Evolutionary conservation across 2,888 invertebrate species (phyloP).

Genomic region (Tipula unca): DNA sequence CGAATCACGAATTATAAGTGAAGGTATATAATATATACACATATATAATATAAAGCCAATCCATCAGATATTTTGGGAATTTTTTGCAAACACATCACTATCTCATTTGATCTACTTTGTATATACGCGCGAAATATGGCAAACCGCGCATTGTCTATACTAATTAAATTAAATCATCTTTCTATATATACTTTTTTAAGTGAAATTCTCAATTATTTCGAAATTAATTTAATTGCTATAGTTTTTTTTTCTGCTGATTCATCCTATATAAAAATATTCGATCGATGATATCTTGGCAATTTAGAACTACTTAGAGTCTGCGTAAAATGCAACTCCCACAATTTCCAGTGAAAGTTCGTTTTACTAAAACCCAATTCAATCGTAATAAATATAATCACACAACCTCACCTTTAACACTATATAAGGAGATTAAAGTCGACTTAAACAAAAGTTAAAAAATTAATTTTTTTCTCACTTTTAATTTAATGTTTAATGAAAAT

Average conservation of each 20-base stretch:
- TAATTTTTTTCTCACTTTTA: not conserved
- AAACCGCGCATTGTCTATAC: not conserved
- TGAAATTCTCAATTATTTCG: not conserved
- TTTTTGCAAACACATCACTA: too few relatives aligned
- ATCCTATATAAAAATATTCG: not conserved
- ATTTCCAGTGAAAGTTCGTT: not conserved
- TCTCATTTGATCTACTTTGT: too few relatives aligned
- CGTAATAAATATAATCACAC: not conserved
- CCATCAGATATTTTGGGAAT: too few relatives aligned
- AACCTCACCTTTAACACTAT: not conserved
- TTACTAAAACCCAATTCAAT: too few relatives aligned
- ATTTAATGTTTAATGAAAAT: not conserved
- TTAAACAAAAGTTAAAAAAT: not conserved
- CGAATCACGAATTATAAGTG: too few relatives aligned
- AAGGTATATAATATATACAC: too few relatives aligned
- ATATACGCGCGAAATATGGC: too few relatives aligned
- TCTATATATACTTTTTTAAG: not conserved
- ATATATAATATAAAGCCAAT: too few relatives aligned
- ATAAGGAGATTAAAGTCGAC: too few relatives aligned
- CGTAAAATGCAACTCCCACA: not conserved
- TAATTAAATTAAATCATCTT: not conserved
- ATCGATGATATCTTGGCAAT: not conserved
- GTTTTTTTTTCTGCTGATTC: not conserved
- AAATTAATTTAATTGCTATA: not conserved
- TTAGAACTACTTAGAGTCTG: not conserved